Conservation (phyloP, 2,113 vertebrate species). For the Calidris pygmaea region DNA sequence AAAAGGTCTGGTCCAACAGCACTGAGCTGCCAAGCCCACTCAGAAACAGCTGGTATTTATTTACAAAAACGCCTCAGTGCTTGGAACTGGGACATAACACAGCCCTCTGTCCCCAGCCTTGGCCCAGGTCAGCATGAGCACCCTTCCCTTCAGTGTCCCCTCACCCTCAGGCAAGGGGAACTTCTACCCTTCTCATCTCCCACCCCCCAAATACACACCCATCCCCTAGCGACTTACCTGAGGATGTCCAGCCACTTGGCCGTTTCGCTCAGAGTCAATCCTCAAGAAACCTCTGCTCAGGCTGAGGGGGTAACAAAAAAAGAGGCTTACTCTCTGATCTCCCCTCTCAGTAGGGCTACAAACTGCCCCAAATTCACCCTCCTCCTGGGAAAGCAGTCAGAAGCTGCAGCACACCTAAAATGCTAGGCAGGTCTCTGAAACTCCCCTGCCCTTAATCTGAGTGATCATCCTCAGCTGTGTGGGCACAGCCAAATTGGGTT, state of each 20-base stretch:
- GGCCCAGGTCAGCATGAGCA: not conserved
- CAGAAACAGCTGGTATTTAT: not conserved
- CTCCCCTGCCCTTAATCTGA: too few relatives aligned
- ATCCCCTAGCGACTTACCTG: not conserved
- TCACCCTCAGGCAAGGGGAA: not conserved
- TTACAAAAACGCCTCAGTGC: not conserved
- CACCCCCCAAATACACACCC: not conserved
- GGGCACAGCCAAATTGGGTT: not conserved
- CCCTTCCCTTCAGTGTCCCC: not conserved
- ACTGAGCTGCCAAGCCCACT: rapidly evolving
- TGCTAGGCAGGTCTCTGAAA: rapidly evolving
- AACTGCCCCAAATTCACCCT: not conserved
- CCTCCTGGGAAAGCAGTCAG: not conserved
- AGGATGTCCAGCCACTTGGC: not conserved
- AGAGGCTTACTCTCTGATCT: not conserved
- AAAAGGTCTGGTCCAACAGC: not conserved
- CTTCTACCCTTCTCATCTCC: not conserved
- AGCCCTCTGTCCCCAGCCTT: not conserved
- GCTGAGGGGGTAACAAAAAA: not conserved
- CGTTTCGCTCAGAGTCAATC: not conserved
- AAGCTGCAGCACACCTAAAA: not conserved
- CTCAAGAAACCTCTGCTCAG: not conserved
- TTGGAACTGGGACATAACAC: not conserved
- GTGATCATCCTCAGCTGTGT: not conserved
- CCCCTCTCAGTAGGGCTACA: not conserved